Conservation (phyloP, 2,888 invertebrate species). For the Galeopsomyia nigrocyanea region DNA sequence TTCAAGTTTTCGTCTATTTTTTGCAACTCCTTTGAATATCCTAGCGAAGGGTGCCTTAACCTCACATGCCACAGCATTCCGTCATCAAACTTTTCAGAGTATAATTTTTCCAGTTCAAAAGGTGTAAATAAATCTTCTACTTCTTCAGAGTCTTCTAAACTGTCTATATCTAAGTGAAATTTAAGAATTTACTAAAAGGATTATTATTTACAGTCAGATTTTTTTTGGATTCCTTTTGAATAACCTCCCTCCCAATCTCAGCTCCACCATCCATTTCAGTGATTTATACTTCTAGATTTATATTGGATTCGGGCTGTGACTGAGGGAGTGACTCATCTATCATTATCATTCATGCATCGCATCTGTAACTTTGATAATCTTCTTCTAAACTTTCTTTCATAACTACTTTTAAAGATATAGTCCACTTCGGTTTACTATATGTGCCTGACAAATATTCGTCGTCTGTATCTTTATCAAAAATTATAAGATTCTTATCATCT, state of each 20-base stretch:
- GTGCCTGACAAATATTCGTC: too few species aligned
- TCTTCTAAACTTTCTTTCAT: not conserved
- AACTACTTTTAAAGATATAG: not conserved
- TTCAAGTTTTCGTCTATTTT: not conserved
- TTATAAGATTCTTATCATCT: too few species aligned
- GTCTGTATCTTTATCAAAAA: too few species aligned
- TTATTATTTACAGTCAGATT: not conserved
- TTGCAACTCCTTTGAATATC: not conserved
- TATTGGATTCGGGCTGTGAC: not conserved
- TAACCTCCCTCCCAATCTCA: not conserved
- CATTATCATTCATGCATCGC: not conserved
- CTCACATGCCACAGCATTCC: constrained; percentile 1
- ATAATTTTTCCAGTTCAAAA: too few species aligned
- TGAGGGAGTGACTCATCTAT: not conserved
- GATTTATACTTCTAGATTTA: too few species aligned
- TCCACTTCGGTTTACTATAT: not conserved
- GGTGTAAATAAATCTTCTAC: too few species aligned
- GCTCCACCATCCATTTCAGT: too few species aligned
- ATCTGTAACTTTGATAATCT: not conserved
- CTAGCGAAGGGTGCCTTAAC: not conserved
- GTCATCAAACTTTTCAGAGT: not conserved
- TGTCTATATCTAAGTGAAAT: too few species aligned
- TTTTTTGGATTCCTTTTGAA: not conserved
- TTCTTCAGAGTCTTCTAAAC: too few species aligned
- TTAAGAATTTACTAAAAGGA: too few species aligned